These are phyloP conservation scores for Eupsittula cactorum DNA, from an alignment of 2,113 vertebrate genomes.

Conservation along the genomic window DNA sequence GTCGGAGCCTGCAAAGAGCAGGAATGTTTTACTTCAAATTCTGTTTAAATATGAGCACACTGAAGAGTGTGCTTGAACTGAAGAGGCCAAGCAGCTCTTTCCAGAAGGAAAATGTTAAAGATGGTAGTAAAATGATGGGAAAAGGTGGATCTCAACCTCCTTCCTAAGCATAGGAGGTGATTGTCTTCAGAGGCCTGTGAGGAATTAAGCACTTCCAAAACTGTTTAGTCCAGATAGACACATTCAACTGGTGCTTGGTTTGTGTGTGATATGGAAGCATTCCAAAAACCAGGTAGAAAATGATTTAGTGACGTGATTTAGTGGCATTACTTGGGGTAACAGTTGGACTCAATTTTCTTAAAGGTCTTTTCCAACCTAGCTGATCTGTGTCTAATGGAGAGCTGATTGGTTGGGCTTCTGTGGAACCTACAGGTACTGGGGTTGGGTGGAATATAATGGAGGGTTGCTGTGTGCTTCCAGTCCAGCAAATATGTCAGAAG, in stretches of 20 bases:
- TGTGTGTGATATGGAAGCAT: background rate
- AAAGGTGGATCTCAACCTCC: accelerated
- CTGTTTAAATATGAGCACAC: background rate
- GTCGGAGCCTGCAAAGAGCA: background rate
- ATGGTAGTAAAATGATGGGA: accelerated
- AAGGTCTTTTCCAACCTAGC: background rate
- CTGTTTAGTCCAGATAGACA: background rate
- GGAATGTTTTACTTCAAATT: background rate
- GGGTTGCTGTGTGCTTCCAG: background rate
- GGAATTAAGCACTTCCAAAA: background rate
- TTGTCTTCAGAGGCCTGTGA: background rate
- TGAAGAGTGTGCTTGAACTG: background rate
- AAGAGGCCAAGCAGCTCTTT: background rate
- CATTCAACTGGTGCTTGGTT: background rate
- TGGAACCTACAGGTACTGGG: accelerated
- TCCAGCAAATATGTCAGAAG: no score
- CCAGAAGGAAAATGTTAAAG: background rate
- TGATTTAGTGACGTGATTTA: background rate
- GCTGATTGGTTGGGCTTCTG: background rate
- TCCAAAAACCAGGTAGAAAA: background rate
- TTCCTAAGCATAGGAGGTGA: background rate
- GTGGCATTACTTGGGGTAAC: background rate
- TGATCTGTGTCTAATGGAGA: background rate
- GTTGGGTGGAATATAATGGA: background rate
- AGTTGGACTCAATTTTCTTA: background rate